Evolutionary conservation across 1,140 invertebrate species (phyloP), one percentile per base, ranked within the genome.

Genomic region (Elymnias hypermnestra): DNA sequence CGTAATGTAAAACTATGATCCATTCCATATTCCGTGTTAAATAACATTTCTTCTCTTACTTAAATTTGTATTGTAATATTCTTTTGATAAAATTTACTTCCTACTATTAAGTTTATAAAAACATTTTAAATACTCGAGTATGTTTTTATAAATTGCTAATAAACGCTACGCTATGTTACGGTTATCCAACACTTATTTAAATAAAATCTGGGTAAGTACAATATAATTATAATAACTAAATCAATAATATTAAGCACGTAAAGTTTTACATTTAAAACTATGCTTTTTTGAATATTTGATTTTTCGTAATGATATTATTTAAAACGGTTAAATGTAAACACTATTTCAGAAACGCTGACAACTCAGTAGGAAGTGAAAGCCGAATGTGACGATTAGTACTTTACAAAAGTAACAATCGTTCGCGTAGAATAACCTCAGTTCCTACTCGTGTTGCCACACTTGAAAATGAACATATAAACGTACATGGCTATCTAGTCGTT

Each of bases 401-500:
- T 75, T 29, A 28, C 14, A 5, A 19, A 76, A 81, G 76, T 69
- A 79, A 77, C 70, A 72, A 73, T 75, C 69, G 65, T 72, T 61
- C 66, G 64, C 66, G 69, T 52, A 64, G 44, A 39, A 29, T 17
- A 1, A 14, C 8, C 12, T 28, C 35, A 62, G 51, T 59, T 83
- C 64, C 76, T 85, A 82, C 75, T 85, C 48, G 66, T 77, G 65
- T 65, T 85, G 81, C 81, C 81, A 74, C 70, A 69, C 46, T 48
- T 77, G 68, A 72, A 73, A 63, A 56, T 53, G 51, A 44, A 17
- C 49, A 65, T 45, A 63, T 73, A 72, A 81, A 69, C 52, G 69
- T 82, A 83, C 73, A 76, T 56, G 81, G 76, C 69, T 74, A 57
- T 58, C 74, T 71, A 66, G 81, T 66, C 81, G 81, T 70, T 83